phyloP scores from a whole-genome alignment of 2,888 invertebrate genomes.

The Calameuta filiformis region DNA sequence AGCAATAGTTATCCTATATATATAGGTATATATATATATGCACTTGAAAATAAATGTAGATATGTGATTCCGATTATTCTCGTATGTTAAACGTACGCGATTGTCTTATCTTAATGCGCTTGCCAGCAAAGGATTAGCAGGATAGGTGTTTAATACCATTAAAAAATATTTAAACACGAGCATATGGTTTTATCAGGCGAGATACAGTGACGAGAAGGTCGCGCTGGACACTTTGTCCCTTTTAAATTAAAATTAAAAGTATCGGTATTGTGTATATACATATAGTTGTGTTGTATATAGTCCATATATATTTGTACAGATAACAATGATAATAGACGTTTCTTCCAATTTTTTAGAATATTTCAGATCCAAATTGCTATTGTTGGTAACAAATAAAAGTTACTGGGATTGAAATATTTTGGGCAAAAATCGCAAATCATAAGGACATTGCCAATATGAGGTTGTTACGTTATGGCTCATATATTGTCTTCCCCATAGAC shows the following conservation, averaged over 20 bases:
- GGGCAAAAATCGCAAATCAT: constrained; percentile 13
- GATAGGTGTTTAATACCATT: not conserved
- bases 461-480: not conserved
- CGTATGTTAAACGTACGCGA: not conserved
- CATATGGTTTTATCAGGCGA: constrained; percentile 14
- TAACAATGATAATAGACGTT: not conserved
- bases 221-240: not conserved
- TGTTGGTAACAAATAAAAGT: constrained; percentile 3
- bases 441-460: constrained; percentile 4
- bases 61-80: not conserved
- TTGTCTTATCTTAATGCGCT: constrained; percentile 14
- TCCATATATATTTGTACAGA: not conserved
- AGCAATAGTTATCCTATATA: not conserved
- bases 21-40: not conserved
- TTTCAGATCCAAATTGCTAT: not conserved
- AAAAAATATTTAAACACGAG: constrained; percentile 11
- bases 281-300: too few relatives aligned
- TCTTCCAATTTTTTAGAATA: not conserved
- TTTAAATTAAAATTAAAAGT: constrained; percentile 3
- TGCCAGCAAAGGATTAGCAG: constrained; percentile 12
- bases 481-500: not conserved
- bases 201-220: not conserved
- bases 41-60: not conserved
- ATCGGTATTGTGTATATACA: not conserved
- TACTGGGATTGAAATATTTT: not conserved